Conservation (phyloP, 2,888 invertebrate genomes). For the Lithosia quadra region DNA sequence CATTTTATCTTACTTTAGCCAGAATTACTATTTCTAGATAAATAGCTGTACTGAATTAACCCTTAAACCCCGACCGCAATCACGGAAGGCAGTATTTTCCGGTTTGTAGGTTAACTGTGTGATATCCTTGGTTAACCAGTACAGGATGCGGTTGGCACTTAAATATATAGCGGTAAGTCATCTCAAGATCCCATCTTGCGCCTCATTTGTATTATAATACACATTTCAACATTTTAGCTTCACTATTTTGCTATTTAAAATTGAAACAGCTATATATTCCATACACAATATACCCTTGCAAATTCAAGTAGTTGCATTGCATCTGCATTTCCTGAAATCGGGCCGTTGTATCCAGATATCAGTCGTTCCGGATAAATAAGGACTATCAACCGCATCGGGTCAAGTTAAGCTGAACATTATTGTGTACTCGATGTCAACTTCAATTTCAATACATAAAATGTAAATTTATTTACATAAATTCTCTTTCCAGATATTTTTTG, state of each 20-base stretch:
- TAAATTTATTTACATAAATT: neutral
- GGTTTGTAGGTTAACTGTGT: neutral
- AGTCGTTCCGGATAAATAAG: conserved; percentile 15
- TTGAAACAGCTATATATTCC: neutral
- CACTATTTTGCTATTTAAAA: neutral
- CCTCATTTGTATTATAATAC: neutral
- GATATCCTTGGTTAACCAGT: conserved; percentile 9
- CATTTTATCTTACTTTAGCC: neutral
- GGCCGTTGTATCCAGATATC: conserved; percentile 14
- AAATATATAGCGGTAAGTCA: neutral
- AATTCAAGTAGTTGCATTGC: conserved; percentile 5
- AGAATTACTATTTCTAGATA: conserved; percentile 2
- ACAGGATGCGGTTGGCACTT: neutral
- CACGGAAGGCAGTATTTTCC: neutral
- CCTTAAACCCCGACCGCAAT: neutral
- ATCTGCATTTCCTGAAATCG: neutral
- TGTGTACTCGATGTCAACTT: conserved; percentile 7
- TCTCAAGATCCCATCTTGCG: neutral
- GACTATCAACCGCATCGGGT: conserved; percentile 18
- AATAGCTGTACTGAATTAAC: neutral
- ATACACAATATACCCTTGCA: neutral
- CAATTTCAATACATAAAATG: neutral
- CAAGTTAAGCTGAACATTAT: conserved; percentile 13
- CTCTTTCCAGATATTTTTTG: too few species aligned
- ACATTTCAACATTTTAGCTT: neutral